A percentile compares a stretch with the other conserved stretches of the same genome.
phyloP scores from a whole-genome alignment of 2,888 invertebrate genomes.

The Torymus texanus region DNA sequence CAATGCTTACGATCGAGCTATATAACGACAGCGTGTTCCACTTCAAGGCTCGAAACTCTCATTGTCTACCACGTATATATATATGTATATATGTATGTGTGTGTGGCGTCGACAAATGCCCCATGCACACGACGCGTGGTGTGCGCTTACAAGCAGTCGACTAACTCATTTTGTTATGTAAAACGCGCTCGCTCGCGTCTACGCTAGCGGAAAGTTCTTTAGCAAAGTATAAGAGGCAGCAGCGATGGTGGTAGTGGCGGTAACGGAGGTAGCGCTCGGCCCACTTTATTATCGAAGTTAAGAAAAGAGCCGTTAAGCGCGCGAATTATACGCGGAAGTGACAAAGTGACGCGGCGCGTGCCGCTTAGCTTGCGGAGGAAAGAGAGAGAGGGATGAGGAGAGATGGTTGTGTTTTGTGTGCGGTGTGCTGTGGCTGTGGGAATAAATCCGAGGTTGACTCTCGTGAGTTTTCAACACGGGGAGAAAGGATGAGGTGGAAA shows the following conservation, averaged over 20 bases:
- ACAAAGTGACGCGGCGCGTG: not conserved
- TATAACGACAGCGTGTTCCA: conserved; percentile 10
- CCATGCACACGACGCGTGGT: not conserved
- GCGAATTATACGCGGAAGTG: not conserved
- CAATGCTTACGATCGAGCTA: not conserved
- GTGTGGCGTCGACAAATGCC: conserved; percentile 25
- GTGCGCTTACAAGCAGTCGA: not conserved
- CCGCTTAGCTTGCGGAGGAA: too few species aligned
- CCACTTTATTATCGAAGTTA: conserved; percentile 31
- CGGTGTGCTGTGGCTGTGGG: too few species aligned
- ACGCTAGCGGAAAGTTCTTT: conserved; percentile 16
- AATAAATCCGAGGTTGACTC: too few species aligned
- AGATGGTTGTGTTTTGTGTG: too few species aligned
- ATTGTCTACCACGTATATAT: not conserved
- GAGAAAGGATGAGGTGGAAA: too few species aligned
- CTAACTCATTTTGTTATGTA: conserved; percentile 43
- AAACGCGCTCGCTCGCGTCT: conserved; percentile 11
- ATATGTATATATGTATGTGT: too few species aligned
- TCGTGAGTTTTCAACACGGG: too few species aligned
- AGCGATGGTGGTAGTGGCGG: not conserved
- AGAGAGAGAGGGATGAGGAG: too few species aligned
- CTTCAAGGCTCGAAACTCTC: conserved; percentile 33
- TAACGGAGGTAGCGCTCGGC: not conserved
- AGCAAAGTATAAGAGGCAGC: not conserved
- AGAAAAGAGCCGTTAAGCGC: conserved; percentile 3